Conservation (phyloP, 64 coral and sea anemone species). For the Montipora foliosa region DNA sequence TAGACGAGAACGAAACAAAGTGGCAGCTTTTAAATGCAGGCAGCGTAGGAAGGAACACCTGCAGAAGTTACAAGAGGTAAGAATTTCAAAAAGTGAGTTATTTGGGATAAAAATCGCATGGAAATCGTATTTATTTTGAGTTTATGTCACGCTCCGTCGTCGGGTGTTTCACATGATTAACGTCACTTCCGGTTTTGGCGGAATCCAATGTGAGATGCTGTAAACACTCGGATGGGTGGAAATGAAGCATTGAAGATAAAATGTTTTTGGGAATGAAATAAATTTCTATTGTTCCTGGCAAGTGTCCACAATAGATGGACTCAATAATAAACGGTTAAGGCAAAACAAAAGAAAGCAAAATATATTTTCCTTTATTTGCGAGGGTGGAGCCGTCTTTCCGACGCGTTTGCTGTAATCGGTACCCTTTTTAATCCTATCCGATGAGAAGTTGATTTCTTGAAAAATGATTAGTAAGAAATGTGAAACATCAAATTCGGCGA, state of each 20-base stretch:
- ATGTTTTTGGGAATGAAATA: neutral
- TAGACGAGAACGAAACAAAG: constrained; percentile 95
- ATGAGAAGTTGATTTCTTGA: neutral
- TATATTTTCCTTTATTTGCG: neutral
- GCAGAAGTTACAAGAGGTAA: constrained; percentile 84
- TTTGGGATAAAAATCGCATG: too few species aligned
- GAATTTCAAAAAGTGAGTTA: neutral
- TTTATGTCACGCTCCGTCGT: constrained; percentile 2
- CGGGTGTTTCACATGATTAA: neutral
- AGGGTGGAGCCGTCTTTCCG: neutral
- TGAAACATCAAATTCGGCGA: too few species aligned
- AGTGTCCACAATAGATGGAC: neutral
- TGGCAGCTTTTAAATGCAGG: constrained; percentile 94
- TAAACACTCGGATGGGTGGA: neutral
- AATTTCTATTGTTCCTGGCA: neutral
- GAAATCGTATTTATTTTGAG: too few species aligned
- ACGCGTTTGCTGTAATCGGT: too few species aligned
- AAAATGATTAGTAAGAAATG: neutral
- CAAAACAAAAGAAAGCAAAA: neutral
- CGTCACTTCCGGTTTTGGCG: neutral
- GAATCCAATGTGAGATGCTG: neutral
- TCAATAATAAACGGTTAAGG: neutral
- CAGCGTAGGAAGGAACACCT: constrained; percentile 96
- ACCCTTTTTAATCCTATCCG: too few species aligned
- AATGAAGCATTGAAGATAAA: neutral